phyloP scores from a whole-genome alignment of 2,797 vertebrate genomes.

The Micrastur ruficollis region DNA sequence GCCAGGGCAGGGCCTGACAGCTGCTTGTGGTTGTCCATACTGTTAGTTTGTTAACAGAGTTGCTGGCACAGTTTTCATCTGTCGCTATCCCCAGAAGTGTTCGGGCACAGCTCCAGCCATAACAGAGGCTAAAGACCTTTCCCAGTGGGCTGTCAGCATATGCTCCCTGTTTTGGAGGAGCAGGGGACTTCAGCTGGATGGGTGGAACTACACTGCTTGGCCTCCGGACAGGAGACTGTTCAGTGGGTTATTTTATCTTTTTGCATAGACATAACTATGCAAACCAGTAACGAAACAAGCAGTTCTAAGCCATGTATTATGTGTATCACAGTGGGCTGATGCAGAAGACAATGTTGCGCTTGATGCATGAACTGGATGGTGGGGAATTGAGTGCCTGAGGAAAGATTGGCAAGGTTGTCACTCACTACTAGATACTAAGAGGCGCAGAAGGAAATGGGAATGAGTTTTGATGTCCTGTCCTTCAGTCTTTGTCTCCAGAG shows the following conservation, averaged over 20 bases:
- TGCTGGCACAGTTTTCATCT: background rate
- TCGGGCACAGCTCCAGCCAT: background rate
- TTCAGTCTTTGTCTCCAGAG: background rate
- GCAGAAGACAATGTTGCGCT: background rate
- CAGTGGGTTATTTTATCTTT: background rate
- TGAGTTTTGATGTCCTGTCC: background rate
- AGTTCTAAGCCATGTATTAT: background rate
- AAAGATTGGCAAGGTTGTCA: background rate
- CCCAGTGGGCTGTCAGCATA: background rate
- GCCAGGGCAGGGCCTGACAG: background rate
- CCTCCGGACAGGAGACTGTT: background rate
- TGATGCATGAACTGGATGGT: background rate
- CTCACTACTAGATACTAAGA: background rate
- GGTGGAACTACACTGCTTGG: background rate
- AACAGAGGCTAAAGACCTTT: background rate
- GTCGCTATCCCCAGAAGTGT: background rate
- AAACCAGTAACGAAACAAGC: background rate
- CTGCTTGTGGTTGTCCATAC: background rate
- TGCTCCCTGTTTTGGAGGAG: background rate
- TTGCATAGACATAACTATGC: background rate
- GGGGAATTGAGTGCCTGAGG: background rate
- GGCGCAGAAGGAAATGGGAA: background rate
- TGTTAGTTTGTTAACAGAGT: background rate
- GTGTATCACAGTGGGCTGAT: background rate
- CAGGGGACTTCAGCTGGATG: background rate